Conservation (phyloP, 2,888 invertebrate species). For the Tolmerus cingulatus region DNA sequence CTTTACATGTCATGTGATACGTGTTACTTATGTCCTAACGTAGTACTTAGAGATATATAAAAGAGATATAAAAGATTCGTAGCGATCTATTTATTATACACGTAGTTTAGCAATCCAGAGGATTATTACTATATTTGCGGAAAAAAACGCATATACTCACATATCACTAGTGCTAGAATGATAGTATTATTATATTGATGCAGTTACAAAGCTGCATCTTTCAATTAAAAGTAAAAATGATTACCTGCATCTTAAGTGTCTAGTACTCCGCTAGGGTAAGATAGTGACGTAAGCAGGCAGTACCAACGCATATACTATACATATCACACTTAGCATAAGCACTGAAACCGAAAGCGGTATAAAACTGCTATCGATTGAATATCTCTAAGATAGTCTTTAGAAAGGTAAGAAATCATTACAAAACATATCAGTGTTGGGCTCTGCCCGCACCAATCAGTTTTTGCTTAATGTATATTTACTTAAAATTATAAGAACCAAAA, state of each 20-base stretch:
- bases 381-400: neutral
- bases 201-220: neutral
- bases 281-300: neutral
- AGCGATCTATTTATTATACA: slow-evolving; percentile 16
- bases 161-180: slow-evolving; percentile 6
- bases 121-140: neutral
- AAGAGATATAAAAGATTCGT: neutral
- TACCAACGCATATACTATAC: neutral
- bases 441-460: neutral
- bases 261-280: neutral
- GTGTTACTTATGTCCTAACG: slow-evolving; percentile 47
- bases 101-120: neutral
- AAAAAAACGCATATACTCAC: neutral
- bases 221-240: neutral
- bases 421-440: slow-evolving; percentile 2
- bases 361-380: neutral
- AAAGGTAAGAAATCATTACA: neutral
- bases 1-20: slow-evolving; percentile 48
- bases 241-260: neutral
- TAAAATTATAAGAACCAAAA: slow-evolving; percentile 22
- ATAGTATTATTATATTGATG: slow-evolving; percentile 8
- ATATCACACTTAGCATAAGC: slow-evolving; percentile 27
- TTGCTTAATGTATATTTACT: slow-evolving; percentile 6
- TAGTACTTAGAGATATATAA: neutral
- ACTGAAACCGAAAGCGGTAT: neutral